Percentiles rank a stretch among this genome's conserved stretches.
These are phyloP conservation scores for Euzophera pinguis DNA, from an alignment of 2,888 invertebrate species.

Conservation along the genomic window DNA sequence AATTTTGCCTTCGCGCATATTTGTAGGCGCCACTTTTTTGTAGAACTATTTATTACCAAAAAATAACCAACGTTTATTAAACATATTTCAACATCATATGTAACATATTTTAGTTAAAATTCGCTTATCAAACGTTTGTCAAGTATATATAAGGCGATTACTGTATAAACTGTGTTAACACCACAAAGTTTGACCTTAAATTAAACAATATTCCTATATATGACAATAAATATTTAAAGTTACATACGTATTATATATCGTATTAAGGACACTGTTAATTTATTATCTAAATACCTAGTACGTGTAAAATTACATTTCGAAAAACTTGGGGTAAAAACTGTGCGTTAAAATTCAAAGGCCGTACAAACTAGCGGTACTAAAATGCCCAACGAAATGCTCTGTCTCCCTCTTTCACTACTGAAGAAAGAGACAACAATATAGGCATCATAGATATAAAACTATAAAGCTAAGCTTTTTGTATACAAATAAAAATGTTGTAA, in stretches of 20 bases:
- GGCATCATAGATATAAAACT: constrained; percentile 31
- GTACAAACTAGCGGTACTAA: constrained; percentile 40
- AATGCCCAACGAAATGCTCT: constrained; percentile 24
- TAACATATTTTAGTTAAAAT: too few species aligned
- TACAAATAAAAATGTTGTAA: constrained; percentile 51
- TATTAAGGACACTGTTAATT: constrained; percentile 42
- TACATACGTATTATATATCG: constrained; percentile 17
- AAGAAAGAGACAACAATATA: constrained; percentile 24
- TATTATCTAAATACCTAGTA: constrained; percentile 24
- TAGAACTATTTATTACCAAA: too few species aligned
- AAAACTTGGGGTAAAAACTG: constrained; percentile 36
- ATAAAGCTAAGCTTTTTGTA: constrained; percentile 57
- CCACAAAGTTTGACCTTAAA: neutral
- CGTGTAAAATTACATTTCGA: constrained; percentile 28
- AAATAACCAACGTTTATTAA: too few species aligned
- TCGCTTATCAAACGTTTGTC: too few species aligned
- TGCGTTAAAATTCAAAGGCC: constrained; percentile 36
- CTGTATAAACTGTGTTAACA: neutral
- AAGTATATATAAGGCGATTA: too few species aligned
- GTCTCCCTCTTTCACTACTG: constrained; percentile 15
- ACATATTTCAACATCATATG: too few species aligned
- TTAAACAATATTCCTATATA: neutral
- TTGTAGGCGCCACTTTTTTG: too few species aligned
- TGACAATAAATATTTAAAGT: constrained; percentile 1
- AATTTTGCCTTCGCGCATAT: too few species aligned